phyloP scores from a whole-genome alignment of 2,113 vertebrate genomes.

The Neodon shergylaensis region DNA sequence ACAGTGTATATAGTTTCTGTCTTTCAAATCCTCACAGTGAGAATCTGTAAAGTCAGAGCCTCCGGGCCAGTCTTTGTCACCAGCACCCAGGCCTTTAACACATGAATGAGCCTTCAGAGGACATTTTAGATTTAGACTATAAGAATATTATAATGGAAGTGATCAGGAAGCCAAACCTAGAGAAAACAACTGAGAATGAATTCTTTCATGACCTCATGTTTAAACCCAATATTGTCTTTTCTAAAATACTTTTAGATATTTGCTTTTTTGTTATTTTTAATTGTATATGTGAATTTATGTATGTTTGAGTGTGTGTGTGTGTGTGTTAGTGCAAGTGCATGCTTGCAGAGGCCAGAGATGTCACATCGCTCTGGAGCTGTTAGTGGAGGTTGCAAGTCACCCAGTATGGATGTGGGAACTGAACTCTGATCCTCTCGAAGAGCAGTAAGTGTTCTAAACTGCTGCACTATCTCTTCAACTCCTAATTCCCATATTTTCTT shows the following conservation, averaged over 20 bases:
- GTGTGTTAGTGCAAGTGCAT: background rate
- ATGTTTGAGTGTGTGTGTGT: background rate
- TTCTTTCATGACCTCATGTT: background rate
- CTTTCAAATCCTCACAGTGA: background rate
- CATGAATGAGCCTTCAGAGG: background rate
- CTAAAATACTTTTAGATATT: background rate
- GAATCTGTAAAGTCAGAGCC: background rate
- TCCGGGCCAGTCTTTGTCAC: accelerated
- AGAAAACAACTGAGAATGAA: background rate
- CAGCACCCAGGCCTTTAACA: background rate
- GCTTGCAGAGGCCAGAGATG: background rate
- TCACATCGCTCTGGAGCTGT: background rate
- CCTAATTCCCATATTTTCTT: background rate
- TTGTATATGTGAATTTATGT: background rate
- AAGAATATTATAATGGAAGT: background rate
- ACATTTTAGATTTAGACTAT: background rate
- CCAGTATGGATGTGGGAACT: background rate
- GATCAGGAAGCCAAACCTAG: background rate
- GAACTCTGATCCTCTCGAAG: background rate
- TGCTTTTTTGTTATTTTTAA: background rate
- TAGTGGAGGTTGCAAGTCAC: background rate
- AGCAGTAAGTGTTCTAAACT: background rate
- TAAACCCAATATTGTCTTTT: background rate
- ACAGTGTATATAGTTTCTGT: background rate
- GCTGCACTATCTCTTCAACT: background rate